phyloP scores from a whole-genome alignment of 2,888 invertebrate species.

The Poecilus cupreus region DNA sequence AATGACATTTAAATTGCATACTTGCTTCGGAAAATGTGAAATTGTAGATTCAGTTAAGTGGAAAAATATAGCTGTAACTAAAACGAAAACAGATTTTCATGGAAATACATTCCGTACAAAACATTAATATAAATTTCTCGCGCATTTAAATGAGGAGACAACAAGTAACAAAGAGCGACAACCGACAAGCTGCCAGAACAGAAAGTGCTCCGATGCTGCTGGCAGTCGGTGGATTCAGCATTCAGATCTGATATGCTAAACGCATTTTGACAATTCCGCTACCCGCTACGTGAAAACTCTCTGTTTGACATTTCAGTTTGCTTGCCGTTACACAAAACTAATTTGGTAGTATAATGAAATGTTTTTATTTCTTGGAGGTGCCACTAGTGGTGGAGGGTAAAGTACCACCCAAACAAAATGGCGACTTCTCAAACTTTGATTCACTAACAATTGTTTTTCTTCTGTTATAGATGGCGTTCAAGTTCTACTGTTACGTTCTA shows the following conservation, averaged over 20 bases:
- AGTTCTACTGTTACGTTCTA: no score
- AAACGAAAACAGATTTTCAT: not conserved
- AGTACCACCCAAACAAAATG: not conserved
- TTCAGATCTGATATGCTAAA: conserved; percentile 12
- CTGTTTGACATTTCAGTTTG: conserved; percentile 19
- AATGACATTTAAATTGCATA: no score
- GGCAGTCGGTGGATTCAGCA: not conserved
- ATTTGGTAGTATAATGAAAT: conserved; percentile 16
- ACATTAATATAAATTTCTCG: conserved; percentile 8
- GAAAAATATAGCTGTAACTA: not conserved
- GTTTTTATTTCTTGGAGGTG: conserved; percentile 16
- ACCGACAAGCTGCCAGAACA: not conserved
- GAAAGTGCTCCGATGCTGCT: not conserved
- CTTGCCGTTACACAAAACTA: conserved; percentile 15
- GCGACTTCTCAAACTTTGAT: not conserved
- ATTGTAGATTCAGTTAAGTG: not conserved
- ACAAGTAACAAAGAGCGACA: conserved; percentile 10
- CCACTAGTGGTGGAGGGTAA: not conserved
- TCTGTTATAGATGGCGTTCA: no score
- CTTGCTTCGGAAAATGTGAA: not conserved
- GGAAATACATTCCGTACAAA: not conserved
- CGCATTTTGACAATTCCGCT: conserved; percentile 14
- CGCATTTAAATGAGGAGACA: conserved; percentile 3
- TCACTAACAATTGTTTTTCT: no score
- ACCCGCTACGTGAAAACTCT: not conserved